Conservation (phyloP, 2,797 vertebrate species). For the Gambusia yucatana region DNA sequence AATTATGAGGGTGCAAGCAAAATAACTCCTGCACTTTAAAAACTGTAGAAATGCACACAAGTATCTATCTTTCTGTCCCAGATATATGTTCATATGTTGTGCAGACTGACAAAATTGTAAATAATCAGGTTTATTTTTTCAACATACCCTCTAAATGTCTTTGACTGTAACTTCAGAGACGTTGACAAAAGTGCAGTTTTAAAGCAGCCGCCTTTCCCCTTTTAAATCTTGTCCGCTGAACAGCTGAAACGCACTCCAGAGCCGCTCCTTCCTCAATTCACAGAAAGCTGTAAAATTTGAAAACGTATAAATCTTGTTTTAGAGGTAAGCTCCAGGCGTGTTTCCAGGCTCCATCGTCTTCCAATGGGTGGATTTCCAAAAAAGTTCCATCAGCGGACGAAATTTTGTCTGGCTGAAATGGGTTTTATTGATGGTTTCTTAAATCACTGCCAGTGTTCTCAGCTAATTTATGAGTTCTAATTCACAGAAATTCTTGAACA, state of each 20-base stretch:
- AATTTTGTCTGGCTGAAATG: constrained; percentile 9
- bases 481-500: constrained; percentile 11
- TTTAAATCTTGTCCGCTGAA: constrained; percentile 5
- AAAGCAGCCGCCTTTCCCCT: not conserved
- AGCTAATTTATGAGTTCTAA: not conserved
- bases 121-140: not conserved
- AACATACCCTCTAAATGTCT: not conserved
- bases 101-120: not conserved
- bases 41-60: not conserved
- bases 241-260: not conserved
- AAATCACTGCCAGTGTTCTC: not conserved
- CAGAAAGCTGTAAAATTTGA: constrained; percentile 23
- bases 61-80: not conserved
- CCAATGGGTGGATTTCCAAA: not conserved
- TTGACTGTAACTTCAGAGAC: constrained; percentile 16
- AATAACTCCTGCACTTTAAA: not conserved
- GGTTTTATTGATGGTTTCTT: constrained; percentile 14
- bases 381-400: not conserved
- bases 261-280: constrained; percentile 3
- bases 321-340: constrained; percentile 3
- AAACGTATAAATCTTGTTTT: constrained; percentile 26
- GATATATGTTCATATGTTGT: not conserved
- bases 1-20: not conserved
- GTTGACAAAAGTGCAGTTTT: constrained; percentile 3
- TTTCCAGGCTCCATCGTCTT: constrained; percentile 16